Evolutionary conservation across 2,888 invertebrate genomes (phyloP).

Genomic region (Pedicia rivosa): DNA sequence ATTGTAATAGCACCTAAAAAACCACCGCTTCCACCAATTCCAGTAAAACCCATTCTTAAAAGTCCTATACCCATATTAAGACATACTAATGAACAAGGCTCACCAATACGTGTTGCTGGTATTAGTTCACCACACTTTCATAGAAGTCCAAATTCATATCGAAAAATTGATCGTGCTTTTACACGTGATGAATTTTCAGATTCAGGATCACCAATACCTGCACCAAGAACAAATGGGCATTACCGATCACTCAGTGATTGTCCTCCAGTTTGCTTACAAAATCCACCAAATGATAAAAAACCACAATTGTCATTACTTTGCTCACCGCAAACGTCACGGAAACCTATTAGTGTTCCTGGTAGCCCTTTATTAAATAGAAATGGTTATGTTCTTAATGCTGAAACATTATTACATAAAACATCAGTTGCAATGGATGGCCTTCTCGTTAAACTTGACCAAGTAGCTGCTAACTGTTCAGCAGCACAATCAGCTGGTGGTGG

Average conservation of each 20-base stretch:
- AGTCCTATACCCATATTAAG: slow-evolving; percentile 42
- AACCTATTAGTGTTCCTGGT: slow-evolving; percentile 25
- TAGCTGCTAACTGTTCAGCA: slow-evolving; percentile 51
- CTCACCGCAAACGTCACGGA: slow-evolving; percentile 39
- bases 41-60: slow-evolving; percentile 26
- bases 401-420: slow-evolving; percentile 46
- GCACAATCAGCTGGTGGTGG: slow-evolving; percentile 64
- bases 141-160: slow-evolving; percentile 39
- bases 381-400: slow-evolving; percentile 38
- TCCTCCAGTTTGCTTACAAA: slow-evolving; percentile 17
- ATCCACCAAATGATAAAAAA: slow-evolving; percentile 14
- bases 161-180: slow-evolving; percentile 37
- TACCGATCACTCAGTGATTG: slow-evolving; percentile 18
- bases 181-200: background rate
- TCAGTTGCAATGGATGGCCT: slow-evolving; percentile 53
- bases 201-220: background rate
- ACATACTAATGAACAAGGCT: slow-evolving; percentile 30
- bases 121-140: slow-evolving; percentile 48
- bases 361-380: slow-evolving; percentile 32
- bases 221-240: slow-evolving; percentile 21
- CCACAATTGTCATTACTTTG: slow-evolving; percentile 30
- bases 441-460: slow-evolving; percentile 48
- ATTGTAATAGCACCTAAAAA: slow-evolving; percentile 40
- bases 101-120: slow-evolving; percentile 36
- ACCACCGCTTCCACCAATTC: slow-evolving; percentile 54